phyloP scores from a whole-genome alignment of 2,113 vertebrate species.

The Delphinus delphis region DNA sequence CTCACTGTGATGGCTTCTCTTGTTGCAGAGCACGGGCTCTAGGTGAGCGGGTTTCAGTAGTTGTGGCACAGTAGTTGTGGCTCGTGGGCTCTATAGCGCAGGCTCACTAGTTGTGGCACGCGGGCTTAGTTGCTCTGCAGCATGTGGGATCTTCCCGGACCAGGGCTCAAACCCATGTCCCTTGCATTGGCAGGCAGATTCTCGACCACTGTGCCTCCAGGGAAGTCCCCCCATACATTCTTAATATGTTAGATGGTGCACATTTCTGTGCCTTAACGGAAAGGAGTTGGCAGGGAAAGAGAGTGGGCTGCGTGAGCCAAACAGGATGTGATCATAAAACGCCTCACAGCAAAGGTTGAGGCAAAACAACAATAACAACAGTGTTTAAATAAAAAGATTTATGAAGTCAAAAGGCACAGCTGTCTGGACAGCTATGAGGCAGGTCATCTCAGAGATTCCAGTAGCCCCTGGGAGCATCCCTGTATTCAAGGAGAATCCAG shows the following conservation, averaged over 20 bases:
- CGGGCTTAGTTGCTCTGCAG: too few species aligned
- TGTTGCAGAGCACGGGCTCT: too few species aligned
- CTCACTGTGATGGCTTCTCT: too few species aligned
- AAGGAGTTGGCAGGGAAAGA: neutral
- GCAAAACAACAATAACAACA: neutral
- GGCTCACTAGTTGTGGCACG: too few species aligned
- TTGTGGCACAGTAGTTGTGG: too few species aligned
- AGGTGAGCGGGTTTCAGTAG: too few species aligned
- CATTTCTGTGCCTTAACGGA: neutral
- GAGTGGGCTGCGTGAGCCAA: neutral
- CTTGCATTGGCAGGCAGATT: too few species aligned
- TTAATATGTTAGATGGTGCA: neutral
- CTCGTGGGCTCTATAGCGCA: too few species aligned
- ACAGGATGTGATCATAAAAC: neutral
- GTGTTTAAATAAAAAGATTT: neutral
- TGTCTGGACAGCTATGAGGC: accelerated
- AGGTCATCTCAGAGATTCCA: neutral
- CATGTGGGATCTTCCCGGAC: too few species aligned
- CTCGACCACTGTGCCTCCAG: too few species aligned
- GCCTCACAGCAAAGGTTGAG: neutral
- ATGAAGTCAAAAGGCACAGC: neutral
- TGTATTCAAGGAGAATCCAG: neutral
- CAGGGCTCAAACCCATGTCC: too few species aligned
- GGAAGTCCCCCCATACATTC: neutral
- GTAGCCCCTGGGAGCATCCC: neutral